Evolutionary conservation across 2,888 invertebrate genomes (phyloP), one percentile per base, ranked within the genome.

Genomic region (Galerucella calmariensis): DNA sequence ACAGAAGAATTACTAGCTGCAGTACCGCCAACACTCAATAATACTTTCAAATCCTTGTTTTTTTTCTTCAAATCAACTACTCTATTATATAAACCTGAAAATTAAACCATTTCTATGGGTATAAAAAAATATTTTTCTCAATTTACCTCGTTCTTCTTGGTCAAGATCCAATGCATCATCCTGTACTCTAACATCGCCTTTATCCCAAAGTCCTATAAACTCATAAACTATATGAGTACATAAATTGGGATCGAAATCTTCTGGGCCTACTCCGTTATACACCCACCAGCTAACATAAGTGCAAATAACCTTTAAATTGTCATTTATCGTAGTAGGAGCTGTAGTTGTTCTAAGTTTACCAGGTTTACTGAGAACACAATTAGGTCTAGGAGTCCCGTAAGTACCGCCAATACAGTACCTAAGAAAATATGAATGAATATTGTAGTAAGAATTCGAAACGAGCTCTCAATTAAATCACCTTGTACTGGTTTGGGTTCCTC

Each of bases 141-240:
- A 41, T 46, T 75, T 27, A 77, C 77, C 80, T 75, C 68, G 79
- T 27, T 63, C 65, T 66, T 65, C 79, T 75, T 62, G 46, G 20
- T 77, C 75, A 11, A 78, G 20, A 63, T 82, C 82, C 5, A 79
- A 35, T 0, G 53, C 53, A 24, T 79, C 72, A 61, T 82, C 79
- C 48, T 80, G 73, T 11, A 81, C 81, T 27, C 77, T 71, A 1
- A 83, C 62, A 9, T 79, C 80, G 56, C 83, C 83, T 69, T 82
- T 78, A n/a, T 79, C 77, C 73, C 78, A 77, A 48, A 81, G 24
- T 10, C 82, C 82, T 6, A 80, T 72, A 56, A 81, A 83, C 0
- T 82, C 80, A 67, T 83, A 83, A 11, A 78, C 78, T 0, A 82
- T 68, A 70, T 82, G 81, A 2, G 82, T 80, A 65, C 83, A 83